These are phyloP conservation scores for Plutella xylostella DNA, from an alignment of 2,888 invertebrate species.

Conservation along the genomic window DNA sequence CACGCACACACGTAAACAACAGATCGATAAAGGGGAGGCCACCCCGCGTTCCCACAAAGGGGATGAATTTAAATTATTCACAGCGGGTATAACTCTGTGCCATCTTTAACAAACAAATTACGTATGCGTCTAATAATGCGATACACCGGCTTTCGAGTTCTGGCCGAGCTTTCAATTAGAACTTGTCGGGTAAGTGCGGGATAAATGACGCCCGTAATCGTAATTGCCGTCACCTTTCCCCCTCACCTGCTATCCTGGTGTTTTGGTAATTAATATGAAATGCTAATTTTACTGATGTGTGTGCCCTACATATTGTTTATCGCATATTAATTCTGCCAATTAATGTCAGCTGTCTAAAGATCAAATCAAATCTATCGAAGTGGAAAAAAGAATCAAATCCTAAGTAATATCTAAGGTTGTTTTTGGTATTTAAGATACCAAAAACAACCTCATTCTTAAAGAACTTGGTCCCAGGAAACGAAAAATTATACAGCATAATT, in stretches of 20 bases:
- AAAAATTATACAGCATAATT: too few relatives aligned
- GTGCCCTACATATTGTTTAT: too few relatives aligned
- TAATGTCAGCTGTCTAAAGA: too few relatives aligned
- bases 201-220: slow-evolving; percentile 44
- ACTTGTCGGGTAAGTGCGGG: slow-evolving; percentile 54
- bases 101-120: slow-evolving; percentile 70
- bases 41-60: slow-evolving; percentile 42
- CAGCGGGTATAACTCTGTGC: slow-evolving; percentile 65
- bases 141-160: slow-evolving; percentile 57
- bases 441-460: too few relatives aligned
- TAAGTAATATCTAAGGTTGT: too few relatives aligned
- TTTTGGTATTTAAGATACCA: too few relatives aligned
- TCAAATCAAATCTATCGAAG: too few relatives aligned
- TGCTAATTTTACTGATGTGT: too few relatives aligned
- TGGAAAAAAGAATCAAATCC: too few relatives aligned
- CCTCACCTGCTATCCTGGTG: slow-evolving; percentile 24
- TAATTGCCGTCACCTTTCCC: slow-evolving; percentile 46
- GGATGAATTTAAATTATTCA: slow-evolving; percentile 70
- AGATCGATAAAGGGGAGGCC: slow-evolving; percentile 52
- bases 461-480: too few relatives aligned
- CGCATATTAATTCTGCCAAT: too few relatives aligned
- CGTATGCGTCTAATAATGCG: slow-evolving; percentile 40
- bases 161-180: slow-evolving; percentile 61
- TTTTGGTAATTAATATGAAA: too few relatives aligned
- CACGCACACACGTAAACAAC: slow-evolving; percentile 23